Base-by-base conservation (phyloP, 2,888 invertebrate genomes). In the Aphidius colemani region DNA sequence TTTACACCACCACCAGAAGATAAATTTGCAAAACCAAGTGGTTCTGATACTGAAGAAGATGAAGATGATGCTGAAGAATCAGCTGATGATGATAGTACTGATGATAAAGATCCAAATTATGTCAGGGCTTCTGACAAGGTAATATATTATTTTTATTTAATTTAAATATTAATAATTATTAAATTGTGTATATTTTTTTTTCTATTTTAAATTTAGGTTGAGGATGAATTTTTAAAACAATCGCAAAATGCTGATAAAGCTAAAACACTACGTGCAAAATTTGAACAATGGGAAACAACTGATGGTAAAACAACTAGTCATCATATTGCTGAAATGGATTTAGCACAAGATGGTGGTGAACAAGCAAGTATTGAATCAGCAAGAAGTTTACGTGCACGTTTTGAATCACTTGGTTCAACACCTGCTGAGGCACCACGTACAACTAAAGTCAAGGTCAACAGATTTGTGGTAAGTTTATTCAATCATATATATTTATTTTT, bases 1-100 rank as follows among this genome's bases (percentile, higher is more conserved):
- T 95, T 95, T 83, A 95, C 95, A 0, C 95, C 95, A 2, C 95
- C 95, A 0, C 93, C 93, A 11, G 93, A 93, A 70, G 85, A 85
- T 74, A 86, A 85, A 69, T 86, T 84, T 40, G 85, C 79, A 13
- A 82, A 85, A 73, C 78, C 82, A 6, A 85, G 85, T 5, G 84
- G 83, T 13, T 82, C 78, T 1, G 83, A 83, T n/a, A 81, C 83
- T 43, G 80, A 81, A 11, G 83, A 83, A 10, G 85, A 86, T 41
- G 87, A 87, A 64, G 30, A 30, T 5, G 87, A 87, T 7, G 86
- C 85, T 55, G 84, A 85, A 7, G 83, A 85, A 61, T 80, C 85
- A 48, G 76, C 78, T 8, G 83, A 82, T 66, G 78, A 84, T 44
- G 85, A 87, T 55, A 84, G 84, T 6, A 71, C 83, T 53, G 82